These are phyloP conservation scores for Heterotilapia buettikoferi DNA, from an alignment of 2,113 vertebrate genomes.

Conservation along the genomic window DNA sequence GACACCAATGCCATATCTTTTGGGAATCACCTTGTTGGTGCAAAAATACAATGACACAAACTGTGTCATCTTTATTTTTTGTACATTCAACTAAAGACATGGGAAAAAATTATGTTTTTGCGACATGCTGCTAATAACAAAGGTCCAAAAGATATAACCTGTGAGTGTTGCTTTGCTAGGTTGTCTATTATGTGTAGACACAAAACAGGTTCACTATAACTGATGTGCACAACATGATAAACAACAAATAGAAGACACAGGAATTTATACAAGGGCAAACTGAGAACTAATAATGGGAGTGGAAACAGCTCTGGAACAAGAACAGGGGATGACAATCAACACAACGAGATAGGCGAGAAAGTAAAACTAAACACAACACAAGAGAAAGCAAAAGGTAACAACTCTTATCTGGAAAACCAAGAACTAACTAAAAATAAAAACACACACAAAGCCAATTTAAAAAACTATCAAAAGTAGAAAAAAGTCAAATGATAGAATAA, in stretches of 20 bases:
- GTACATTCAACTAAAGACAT: not conserved
- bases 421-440: not conserved
- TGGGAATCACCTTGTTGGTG: not conserved
- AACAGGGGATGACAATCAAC: not conserved
- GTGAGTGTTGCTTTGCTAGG: not conserved
- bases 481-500: not conserved
- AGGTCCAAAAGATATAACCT: not conserved
- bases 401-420: not conserved
- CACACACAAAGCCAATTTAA: not conserved
- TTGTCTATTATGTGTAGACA: not conserved
- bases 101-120: not conserved
- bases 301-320: not conserved
- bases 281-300: not conserved
- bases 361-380: not conserved
- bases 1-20: not conserved
- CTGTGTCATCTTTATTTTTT: not conserved
- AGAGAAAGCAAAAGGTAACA: not conserved
- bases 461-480: not conserved
- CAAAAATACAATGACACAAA: not conserved
- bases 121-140: not conserved
- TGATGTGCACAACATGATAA: not conserved
- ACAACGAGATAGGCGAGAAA: not conserved
- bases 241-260: not conserved
- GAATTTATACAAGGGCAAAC: not conserved
- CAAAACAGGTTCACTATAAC: not conserved